phyloP scores from a whole-genome alignment of 2,113 vertebrate genomes.

The Procavia capensis region DNA sequence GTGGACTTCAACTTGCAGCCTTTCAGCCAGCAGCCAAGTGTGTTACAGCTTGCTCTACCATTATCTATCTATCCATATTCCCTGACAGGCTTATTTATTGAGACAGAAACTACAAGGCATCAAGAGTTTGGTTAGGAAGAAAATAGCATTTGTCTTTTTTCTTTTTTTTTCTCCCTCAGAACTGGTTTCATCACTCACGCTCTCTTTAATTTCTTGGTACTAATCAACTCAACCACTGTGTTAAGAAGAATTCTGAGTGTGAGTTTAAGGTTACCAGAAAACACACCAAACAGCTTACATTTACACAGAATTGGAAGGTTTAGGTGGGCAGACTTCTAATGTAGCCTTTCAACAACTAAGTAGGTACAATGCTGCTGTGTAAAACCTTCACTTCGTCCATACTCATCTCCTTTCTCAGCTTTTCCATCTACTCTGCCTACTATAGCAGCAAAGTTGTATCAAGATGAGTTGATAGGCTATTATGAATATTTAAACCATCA shows the following conservation, averaged over 20 bases:
- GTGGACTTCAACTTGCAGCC: too few relatives aligned
- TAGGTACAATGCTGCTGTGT: neutral
- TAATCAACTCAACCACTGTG: neutral
- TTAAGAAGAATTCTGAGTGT: neutral
- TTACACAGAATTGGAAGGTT: neutral
- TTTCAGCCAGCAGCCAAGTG: too few relatives aligned
- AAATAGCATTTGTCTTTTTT: neutral
- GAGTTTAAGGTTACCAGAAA: neutral
- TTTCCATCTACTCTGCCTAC: neutral
- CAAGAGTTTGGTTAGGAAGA: neutral
- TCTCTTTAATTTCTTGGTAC: neutral
- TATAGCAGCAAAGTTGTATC: neutral
- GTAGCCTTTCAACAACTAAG: neutral
- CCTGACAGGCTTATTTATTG: neutral
- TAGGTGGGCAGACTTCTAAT: neutral
- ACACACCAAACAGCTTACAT: neutral
- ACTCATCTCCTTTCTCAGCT: neutral
- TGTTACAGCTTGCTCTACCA: too few relatives aligned
- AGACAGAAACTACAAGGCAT: neutral
- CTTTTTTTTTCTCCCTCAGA: neutral
- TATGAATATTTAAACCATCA: neutral
- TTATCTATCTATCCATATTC: neutral
- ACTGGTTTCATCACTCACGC: neutral
- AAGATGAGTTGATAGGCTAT: neutral
- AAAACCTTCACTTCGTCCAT: neutral